phyloP scores from a whole-genome alignment of 2,797 vertebrate species.

The Coluber constrictor region DNA sequence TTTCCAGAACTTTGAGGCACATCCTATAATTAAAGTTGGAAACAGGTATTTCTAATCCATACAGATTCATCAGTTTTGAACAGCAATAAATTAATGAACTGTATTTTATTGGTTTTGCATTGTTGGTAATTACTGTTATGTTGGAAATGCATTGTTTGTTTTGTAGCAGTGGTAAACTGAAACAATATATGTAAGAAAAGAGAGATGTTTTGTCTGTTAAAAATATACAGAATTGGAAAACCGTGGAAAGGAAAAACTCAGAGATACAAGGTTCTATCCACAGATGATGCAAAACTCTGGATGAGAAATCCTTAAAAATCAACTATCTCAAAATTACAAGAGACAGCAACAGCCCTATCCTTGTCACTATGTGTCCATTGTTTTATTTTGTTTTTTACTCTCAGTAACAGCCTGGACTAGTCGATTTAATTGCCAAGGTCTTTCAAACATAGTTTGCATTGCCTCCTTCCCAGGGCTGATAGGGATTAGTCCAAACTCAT shows the following conservation, averaged over 20 bases:
- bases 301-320: neutral
- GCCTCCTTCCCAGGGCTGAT: too few relatives aligned
- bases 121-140: conserved; percentile 1
- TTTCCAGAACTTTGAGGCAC: neutral
- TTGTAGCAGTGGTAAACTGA: neutral
- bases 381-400: too few relatives aligned
- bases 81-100: neutral
- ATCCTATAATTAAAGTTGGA: neutral
- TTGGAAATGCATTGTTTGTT: neutral
- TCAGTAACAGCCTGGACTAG: too few relatives aligned
- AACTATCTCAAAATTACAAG: neutral
- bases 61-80: neutral
- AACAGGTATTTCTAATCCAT: neutral
- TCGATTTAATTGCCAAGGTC: too few relatives aligned
- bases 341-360: too few relatives aligned
- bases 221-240: neutral
- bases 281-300: neutral
- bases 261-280: neutral
- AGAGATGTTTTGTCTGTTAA: neutral
- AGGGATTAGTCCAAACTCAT: too few relatives aligned
- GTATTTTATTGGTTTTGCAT: neutral
- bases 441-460: too few relatives aligned
- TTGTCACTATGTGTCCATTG: too few relatives aligned
- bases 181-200: neutral
- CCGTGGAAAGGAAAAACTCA: neutral